Evolutionary conservation across 2,113 vertebrate genomes (phyloP).

Genomic region (Camelus dromedarius): DNA sequence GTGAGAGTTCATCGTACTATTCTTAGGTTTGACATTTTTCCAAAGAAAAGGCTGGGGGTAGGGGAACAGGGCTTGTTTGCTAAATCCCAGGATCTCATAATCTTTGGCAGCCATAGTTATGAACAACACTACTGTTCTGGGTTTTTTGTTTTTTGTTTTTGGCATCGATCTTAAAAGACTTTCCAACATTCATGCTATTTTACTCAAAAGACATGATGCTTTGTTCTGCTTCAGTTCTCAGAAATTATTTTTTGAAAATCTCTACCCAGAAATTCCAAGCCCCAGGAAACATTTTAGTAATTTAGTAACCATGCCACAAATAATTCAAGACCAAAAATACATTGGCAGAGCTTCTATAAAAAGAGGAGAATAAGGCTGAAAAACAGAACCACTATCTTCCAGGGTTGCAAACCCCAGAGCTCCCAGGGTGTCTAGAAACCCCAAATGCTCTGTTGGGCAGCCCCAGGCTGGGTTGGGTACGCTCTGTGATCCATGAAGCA

Average conservation of each 20-base stretch:
- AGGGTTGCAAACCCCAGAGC: not conserved
- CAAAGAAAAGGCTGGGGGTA: not conserved
- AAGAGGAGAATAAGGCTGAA: not conserved
- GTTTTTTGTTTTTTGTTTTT: not conserved
- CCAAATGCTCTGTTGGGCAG: fast-evolving
- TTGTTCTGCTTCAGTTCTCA: conserved; percentile 33
- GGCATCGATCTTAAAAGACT: not conserved
- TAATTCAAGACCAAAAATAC: not conserved
- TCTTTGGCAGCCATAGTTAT: not conserved
- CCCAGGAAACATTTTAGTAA: conserved; percentile 29
- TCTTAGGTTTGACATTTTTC: not conserved
- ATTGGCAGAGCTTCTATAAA: not conserved
- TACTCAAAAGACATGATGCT: not conserved
- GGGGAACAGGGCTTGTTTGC: not conserved
- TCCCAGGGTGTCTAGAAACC: not conserved
- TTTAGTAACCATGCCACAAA: conserved; percentile 15
- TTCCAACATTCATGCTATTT: not conserved
- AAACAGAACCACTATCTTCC: not conserved
- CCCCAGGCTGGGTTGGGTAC: not conserved
- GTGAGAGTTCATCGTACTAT: not conserved
- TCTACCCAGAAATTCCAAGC: not conserved
- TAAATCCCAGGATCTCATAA: not conserved
- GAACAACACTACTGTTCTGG: not conserved
- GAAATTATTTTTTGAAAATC: conserved; percentile 15
- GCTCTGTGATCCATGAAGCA: not conserved